Percentiles rank a stretch among this genome's conserved stretches.
phyloP scores from a whole-genome alignment of 2,888 invertebrate species.

The Brachypalpus laphriformis region DNA sequence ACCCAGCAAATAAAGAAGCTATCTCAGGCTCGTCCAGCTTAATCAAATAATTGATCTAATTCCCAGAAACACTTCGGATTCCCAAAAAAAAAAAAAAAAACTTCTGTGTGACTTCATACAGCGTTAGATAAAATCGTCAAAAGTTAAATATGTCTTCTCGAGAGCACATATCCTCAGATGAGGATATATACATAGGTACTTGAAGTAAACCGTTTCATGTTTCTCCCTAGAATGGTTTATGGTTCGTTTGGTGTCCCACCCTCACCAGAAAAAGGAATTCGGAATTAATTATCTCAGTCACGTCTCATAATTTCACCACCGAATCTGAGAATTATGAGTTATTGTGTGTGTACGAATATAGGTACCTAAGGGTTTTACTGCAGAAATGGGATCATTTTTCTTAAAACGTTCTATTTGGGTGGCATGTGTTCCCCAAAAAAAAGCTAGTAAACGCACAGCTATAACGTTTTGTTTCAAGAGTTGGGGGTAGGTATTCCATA shows the following conservation, averaged over 20 bases:
- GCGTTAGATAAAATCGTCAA: constrained; percentile 59
- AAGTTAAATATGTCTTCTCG: constrained; percentile 50
- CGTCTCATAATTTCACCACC: constrained; percentile 70
- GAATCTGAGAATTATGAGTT: constrained; percentile 65
- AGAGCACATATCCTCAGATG: constrained; percentile 46
- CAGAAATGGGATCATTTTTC: constrained; percentile 38
- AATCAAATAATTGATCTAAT: constrained; percentile 73
- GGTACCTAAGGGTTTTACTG: constrained; percentile 8
- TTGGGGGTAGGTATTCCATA: constrained; percentile 7
- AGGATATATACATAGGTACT: constrained; percentile 40
- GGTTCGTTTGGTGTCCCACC: constrained; percentile 52
- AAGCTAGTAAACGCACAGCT: not conserved
- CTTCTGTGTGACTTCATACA: constrained; percentile 16
- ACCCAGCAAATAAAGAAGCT: not conserved
- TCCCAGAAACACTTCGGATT: constrained; percentile 28
- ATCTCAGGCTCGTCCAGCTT: not conserved
- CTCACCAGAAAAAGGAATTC: constrained; percentile 33
- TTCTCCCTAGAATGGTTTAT: constrained; percentile 59
- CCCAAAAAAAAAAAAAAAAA: constrained; percentile 11
- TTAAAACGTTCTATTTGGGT: constrained; percentile 20
- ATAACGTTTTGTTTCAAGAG: constrained; percentile 7
- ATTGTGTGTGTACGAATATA: constrained; percentile 31
- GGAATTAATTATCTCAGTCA: constrained; percentile 73
- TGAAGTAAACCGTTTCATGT: constrained; percentile 58
- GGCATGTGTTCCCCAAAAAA: constrained; percentile 19